Conservation (phyloP, 2,797 vertebrate species). For the Pantherophis alleghaniensis region DNA sequence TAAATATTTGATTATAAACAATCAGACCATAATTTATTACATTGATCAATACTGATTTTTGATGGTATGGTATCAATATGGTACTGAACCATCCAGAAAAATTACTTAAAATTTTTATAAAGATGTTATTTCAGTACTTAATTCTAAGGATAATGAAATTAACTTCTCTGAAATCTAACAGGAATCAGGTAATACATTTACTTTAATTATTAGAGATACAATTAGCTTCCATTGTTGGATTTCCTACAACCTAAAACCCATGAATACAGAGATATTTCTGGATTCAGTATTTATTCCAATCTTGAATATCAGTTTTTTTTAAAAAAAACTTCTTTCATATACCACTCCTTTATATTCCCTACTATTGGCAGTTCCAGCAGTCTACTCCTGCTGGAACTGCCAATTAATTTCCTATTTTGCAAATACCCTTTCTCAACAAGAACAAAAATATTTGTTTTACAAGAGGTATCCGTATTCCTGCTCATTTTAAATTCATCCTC, state of each 20-base stretch:
- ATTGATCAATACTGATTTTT: background rate
- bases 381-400: conserved; percentile 37
- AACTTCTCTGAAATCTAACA: background rate
- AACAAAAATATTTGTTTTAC: conserved; percentile 47
- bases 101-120: background rate
- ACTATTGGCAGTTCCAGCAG: background rate
- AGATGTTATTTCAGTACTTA: background rate
- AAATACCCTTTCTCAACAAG: background rate
- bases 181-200: background rate
- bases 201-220: background rate
- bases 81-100: background rate
- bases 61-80: background rate
- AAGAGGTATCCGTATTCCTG: conserved; percentile 59
- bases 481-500: conserved; percentile 64
- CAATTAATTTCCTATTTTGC: conserved; percentile 40
- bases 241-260: background rate
- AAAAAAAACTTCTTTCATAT: conserved; percentile 16
- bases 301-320: background rate
- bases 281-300: background rate
- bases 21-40: background rate
- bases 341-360: background rate
- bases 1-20: background rate
- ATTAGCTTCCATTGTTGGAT: background rate
- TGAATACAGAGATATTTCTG: background rate
- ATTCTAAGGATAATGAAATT: background rate